A percentile compares a stretch with the other conserved stretches of the same genome.
Conservation (phyloP, 1,140 invertebrate species). For the Gonatopus flavifemur region DNA sequence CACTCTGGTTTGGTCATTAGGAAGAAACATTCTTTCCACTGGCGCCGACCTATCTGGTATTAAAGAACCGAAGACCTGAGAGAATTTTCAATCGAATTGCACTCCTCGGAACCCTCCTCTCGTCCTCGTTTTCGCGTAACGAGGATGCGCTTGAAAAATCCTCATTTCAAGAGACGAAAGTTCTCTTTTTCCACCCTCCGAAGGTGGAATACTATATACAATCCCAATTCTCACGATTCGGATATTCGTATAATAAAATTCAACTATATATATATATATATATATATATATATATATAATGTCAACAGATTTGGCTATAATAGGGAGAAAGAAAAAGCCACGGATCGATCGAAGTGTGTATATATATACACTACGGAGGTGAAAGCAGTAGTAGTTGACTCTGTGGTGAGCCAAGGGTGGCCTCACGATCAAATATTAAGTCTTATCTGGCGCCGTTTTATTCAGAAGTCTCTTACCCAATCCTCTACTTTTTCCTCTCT, state of each 20-base stretch:
- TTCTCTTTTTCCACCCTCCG: too few relatives aligned
- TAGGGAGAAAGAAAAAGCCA: constrained; percentile 6
- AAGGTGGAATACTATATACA: too few relatives aligned
- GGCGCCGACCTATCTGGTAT: constrained; percentile 37
- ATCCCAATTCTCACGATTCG: too few relatives aligned
- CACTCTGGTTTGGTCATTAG: constrained; percentile 47
- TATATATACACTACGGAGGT: too few relatives aligned
- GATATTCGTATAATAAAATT: too few relatives aligned
- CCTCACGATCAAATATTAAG: constrained; percentile 55
- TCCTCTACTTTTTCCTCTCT: constrained; percentile 28
- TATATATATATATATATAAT: too few relatives aligned
- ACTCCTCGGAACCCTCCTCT: constrained; percentile 34
- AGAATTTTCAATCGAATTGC: constrained; percentile 47
- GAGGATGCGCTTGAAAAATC: constrained; percentile 26
- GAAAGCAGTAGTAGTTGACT: constrained; percentile 25
- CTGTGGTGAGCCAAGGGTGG: constrained; percentile 44
- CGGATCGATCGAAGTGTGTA: constrained; percentile 36
- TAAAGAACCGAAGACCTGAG: constrained; percentile 26
- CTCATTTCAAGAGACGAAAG: too few relatives aligned
- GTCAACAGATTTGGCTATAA: constrained; percentile 46
- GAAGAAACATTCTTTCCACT: constrained; percentile 47
- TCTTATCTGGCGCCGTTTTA: constrained; percentile 56
- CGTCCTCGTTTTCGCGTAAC: constrained; percentile 37
- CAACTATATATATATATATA: too few relatives aligned
- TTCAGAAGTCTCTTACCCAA: constrained; percentile 29